Evolutionary conservation across 1,140 invertebrate genomes (phyloP), one percentile per base, ranked within the genome.

Genomic region (Zelostemma sp.): DNA sequence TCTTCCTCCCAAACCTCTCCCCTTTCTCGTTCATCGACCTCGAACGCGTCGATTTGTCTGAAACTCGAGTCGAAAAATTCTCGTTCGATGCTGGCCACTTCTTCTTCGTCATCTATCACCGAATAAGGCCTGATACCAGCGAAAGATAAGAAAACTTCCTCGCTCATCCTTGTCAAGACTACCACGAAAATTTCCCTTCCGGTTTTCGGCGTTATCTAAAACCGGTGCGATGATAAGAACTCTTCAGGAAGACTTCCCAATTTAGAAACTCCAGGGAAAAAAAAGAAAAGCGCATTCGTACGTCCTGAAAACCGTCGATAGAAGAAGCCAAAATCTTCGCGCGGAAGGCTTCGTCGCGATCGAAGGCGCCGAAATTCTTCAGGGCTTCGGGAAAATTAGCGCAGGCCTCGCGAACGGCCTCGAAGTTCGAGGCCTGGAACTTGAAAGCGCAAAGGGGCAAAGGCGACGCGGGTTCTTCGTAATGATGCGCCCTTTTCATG

Each of bases 91-190:
- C 15, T 21, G 9, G 43, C 15, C 8, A 74, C 65, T n/a, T 78
- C 68, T 0, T 76, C 62, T 1, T 76, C 55, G 14, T 75, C 51
- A 48, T 82, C 80, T 1, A 69, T 68, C 5, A 79, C 68, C 14
- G 75, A 79, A 15, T 75, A 75, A 0, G 81, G 76, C 6, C 77
- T 58, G 46, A 72, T 81, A 14, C 77, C 76, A 12, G 78, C 80
- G 16, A 82, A 83, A 14, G 77, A 68, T 14, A 82, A 46, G 12
- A 82, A 82, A 6, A 49, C 69, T 15, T 80, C 77, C 11, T 82
- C 80, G 53, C 60, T 77, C 4, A 78, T 15, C 33, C 70, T 72
- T 14, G 54, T 62, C 1, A 80, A 5, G 16, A 83, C 68, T 1
- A 80, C 46, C 0, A 82, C 64, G 58, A 81, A 75, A 11, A 83